Conservation (phyloP, 2,888 invertebrate species). For the Morpho achilles region DNA sequence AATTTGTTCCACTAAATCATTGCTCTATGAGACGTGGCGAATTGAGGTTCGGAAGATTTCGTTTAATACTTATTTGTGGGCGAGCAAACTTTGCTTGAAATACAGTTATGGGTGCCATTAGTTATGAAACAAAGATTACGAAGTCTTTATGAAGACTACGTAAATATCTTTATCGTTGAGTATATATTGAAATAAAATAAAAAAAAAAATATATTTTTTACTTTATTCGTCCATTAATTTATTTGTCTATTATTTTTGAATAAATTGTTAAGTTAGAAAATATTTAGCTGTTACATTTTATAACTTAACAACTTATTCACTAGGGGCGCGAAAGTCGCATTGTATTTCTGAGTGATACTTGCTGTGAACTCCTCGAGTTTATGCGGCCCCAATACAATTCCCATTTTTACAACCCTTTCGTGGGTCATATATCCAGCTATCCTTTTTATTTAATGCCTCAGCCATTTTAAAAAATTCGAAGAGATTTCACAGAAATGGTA, state of each 20-base stretch:
- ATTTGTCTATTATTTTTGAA: too few species aligned
- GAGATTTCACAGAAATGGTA: too few species aligned
- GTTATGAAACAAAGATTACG: background rate
- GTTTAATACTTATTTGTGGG: slow-evolving; percentile 12
- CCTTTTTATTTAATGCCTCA: slow-evolving; percentile 45
- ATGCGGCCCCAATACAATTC: slow-evolving; percentile 44
- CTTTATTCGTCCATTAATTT: too few species aligned
- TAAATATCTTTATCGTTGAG: too few species aligned
- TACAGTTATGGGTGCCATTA: background rate
- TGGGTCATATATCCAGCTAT: slow-evolving; percentile 43
- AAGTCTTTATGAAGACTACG: background rate
- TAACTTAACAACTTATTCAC: too few species aligned
- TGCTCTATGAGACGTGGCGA: slow-evolving; percentile 37
- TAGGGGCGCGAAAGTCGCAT: too few species aligned
- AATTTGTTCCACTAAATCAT: slow-evolving; percentile 55
- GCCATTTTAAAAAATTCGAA: slow-evolving; percentile 24
- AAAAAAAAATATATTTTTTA: too few species aligned
- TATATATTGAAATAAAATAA: too few species aligned
- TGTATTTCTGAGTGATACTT: too few species aligned
- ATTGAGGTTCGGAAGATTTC: slow-evolving; percentile 37
- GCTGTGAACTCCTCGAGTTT: slow-evolving; percentile 1
- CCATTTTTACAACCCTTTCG: slow-evolving; percentile 52
- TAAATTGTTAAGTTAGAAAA: too few species aligned
- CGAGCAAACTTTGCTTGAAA: background rate
- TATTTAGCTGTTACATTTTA: too few species aligned